A percentile compares a stretch with the other conserved stretches of the same genome.
Evolutionary conservation across 2,797 vertebrate species (phyloP).

Genomic region (Myotis findleyi): DNA sequence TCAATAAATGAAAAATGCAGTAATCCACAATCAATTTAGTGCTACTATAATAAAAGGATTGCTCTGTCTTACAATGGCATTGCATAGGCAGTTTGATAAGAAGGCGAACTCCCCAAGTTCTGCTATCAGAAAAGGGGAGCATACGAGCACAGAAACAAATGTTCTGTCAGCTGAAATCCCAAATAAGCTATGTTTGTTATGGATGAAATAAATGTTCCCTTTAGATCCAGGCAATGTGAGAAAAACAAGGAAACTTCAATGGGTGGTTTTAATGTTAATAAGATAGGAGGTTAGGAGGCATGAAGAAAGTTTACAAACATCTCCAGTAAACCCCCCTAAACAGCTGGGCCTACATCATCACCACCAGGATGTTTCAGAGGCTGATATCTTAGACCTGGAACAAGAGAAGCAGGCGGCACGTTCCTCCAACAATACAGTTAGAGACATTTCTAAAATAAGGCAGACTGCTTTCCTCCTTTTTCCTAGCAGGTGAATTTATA

Average conservation of each 20-base stretch:
- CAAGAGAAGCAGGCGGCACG: not conserved
- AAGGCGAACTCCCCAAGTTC: conserved; percentile 40
- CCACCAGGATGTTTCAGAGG: not conserved
- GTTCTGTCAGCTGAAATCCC: conserved; percentile 65
- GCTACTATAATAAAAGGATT: conserved; percentile 33
- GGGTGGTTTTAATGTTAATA: conserved; percentile 53
- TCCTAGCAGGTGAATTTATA: not conserved
- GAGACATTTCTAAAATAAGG: not conserved
- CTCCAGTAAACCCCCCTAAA: conserved; percentile 50
- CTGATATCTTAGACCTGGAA: not conserved
- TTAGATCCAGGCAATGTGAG: conserved; percentile 55
- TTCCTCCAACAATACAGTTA: not conserved
- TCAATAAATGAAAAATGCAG: conserved; percentile 58
- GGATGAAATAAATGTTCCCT: conserved; percentile 61
- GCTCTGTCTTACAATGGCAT: not conserved
- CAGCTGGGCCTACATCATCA: not conserved
- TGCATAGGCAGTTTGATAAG: not conserved
- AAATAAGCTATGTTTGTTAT: conserved; percentile 53
- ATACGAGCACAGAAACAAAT: conserved; percentile 67
- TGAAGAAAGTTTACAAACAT: conserved; percentile 54
- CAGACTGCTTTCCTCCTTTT: not conserved
- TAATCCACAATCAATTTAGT: not conserved
- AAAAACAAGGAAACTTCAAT: conserved; percentile 70
- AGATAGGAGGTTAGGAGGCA: conserved; percentile 47
- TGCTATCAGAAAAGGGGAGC: conserved; percentile 54